A percentile compares a stretch with the other conserved stretches of the same genome.
These are phyloP conservation scores for Acanthiza pusilla DNA, from an alignment of 2,797 vertebrate genomes.

Conservation along the genomic window DNA sequence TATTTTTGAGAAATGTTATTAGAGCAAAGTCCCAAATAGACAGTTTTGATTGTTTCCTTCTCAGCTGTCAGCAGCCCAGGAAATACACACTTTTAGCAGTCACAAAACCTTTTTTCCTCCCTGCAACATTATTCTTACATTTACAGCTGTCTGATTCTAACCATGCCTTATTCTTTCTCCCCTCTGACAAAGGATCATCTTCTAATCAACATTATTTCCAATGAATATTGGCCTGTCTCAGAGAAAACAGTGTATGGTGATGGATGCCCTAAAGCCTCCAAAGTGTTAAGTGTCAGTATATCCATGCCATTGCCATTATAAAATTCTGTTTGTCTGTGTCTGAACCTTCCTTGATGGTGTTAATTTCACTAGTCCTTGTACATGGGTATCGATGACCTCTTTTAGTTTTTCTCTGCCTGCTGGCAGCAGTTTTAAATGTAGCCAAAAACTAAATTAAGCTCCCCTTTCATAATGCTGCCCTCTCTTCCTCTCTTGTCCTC, in stretches of 20 bases:
- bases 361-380: neutral
- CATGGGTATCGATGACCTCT: accelerated
- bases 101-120: neutral
- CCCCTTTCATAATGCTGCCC: neutral
- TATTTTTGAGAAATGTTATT: neutral
- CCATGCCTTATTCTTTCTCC: neutral
- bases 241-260: neutral
- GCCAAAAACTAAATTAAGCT: neutral
- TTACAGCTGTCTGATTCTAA: neutral
- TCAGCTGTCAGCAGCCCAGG: neutral
- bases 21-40: neutral
- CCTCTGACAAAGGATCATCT: neutral
- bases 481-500: neutral
- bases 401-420: neutral
- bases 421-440: neutral
- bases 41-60: neutral
- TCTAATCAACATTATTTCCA: neutral
- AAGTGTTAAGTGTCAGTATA: neutral
- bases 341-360: neutral
- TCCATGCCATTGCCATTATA: neutral
- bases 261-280: neutral
- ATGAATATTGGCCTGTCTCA: neutral
- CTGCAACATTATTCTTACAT: neutral
- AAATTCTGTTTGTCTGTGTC: neutral
- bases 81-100: neutral